Percentiles rank a stretch among this genome's conserved stretches.
phyloP scores from a whole-genome alignment of 2,888 invertebrate species.

The Saturnia pavonia region DNA sequence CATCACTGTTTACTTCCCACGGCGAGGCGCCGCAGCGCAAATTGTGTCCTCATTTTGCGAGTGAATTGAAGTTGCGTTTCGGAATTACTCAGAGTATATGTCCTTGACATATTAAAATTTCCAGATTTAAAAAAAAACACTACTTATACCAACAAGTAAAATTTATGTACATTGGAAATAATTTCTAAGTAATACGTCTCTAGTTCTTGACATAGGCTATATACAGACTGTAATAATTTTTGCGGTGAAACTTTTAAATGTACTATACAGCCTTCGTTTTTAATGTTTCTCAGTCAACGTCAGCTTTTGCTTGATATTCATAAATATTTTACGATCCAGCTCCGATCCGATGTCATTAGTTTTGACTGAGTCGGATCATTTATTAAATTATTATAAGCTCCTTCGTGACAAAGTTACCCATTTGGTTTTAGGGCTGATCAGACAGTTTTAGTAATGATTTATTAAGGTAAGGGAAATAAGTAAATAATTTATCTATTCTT shows the following conservation, averaged over 20 bases:
- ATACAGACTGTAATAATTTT: background rate
- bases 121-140: too few species aligned
- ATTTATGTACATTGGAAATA: too few species aligned
- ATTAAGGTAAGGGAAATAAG: background rate
- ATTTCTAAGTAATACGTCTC: too few species aligned
- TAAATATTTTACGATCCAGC: conserved; percentile 1
- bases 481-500: background rate
- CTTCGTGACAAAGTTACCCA: conserved; percentile 10
- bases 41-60: too few species aligned
- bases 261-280: background rate
- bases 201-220: too few species aligned
- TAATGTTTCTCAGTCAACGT: background rate
- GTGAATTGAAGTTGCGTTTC: too few species aligned
- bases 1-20: too few species aligned
- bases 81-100: too few species aligned
- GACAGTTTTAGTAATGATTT: conserved; percentile 1
- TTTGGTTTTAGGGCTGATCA: background rate
- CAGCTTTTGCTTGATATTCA: background rate
- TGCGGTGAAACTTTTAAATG: background rate
- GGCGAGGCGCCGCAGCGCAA: too few species aligned
- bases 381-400: conserved; percentile 7
- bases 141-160: too few species aligned
- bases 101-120: too few species aligned
- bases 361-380: conserved; percentile 11
- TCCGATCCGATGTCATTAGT: conserved; percentile 9